These are phyloP conservation scores for Heptranchias perlo DNA, from an alignment of 2,113 vertebrate genomes.

Conservation along the genomic window DNA sequence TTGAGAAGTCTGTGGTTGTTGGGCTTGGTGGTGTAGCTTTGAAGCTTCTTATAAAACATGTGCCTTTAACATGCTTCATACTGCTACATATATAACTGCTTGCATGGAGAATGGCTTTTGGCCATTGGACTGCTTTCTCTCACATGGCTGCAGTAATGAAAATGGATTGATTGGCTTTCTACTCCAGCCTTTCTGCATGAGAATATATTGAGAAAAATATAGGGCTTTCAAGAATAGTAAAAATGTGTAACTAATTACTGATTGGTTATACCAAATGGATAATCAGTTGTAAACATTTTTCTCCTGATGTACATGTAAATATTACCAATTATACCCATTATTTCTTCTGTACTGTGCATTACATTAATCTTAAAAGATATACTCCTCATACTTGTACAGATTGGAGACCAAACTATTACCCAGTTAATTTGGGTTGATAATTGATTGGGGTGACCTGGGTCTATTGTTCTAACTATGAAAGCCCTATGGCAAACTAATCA, in stretches of 20 bases:
- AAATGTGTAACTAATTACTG: not conserved
- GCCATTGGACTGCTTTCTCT: not conserved
- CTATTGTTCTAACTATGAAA: not conserved
- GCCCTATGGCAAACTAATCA: not conserved
- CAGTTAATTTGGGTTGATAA: not conserved
- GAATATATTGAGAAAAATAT: not conserved
- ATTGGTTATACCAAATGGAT: not conserved
- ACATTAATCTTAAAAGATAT: not conserved
- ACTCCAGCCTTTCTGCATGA: not conserved
- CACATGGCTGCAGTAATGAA: not conserved
- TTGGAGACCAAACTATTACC: not conserved
- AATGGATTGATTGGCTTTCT: constrained; percentile 10
- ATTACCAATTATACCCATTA: not conserved
- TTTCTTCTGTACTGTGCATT: not conserved
- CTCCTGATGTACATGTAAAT: not conserved
- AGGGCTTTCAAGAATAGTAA: not conserved
- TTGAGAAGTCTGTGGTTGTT: constrained; percentile 18
- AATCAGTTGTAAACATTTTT: not conserved
- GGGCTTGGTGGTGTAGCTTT: not conserved
- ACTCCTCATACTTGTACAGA: not conserved
- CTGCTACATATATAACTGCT: constrained; percentile 20
- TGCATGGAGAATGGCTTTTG: constrained; percentile 4
- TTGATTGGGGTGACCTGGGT: not conserved
- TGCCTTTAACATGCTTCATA: not conserved
- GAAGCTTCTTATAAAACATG: not conserved